Percentiles rank a stretch among this genome's conserved stretches.
phyloP scores from a whole-genome alignment of 2,797 vertebrate genomes.

The Kryptolebias ocellatus region DNA sequence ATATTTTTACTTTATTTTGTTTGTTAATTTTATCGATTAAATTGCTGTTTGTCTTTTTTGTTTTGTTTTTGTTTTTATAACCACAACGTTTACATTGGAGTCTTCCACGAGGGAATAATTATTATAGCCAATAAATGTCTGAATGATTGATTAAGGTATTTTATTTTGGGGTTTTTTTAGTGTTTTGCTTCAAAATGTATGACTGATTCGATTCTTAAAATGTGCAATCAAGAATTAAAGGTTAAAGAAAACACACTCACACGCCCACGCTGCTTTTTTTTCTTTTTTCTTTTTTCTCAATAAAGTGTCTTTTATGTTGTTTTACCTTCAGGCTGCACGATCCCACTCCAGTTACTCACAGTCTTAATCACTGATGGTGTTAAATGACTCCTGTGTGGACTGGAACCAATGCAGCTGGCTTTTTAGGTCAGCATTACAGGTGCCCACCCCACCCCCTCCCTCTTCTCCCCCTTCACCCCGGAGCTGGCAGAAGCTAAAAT shows the following conservation, averaged over 20 bases:
- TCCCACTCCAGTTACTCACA: constrained; percentile 65
- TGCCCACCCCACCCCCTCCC: constrained; percentile 7
- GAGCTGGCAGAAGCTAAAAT: constrained; percentile 43
- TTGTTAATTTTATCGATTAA: no score
- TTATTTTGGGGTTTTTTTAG: neutral
- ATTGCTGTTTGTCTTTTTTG: no score
- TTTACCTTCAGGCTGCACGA: constrained; percentile 35
- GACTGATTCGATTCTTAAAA: constrained; percentile 14
- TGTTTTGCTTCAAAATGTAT: neutral
- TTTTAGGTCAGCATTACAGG: constrained; percentile 34
- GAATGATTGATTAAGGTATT: neutral
- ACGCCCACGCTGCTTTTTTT: neutral
- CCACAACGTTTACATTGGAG: no score
- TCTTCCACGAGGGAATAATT: no score
- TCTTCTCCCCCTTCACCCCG: constrained; percentile 13
- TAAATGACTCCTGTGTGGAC: constrained; percentile 53
- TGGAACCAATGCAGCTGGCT: constrained; percentile 42
- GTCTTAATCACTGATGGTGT: constrained; percentile 57
- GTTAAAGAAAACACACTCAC: constrained; percentile 20
- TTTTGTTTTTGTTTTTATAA: no score
- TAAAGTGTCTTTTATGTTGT: constrained; percentile 32
- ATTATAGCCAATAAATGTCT: neutral
- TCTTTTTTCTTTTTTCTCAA: constrained; percentile 15
- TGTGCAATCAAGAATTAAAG: constrained; percentile 5
- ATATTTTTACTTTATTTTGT: no score